Percentiles rank a stretch among this genome's conserved stretches.
Evolutionary conservation across 2,113 vertebrate species (phyloP).

Genomic region (Gobiocypris rarus): DNA sequence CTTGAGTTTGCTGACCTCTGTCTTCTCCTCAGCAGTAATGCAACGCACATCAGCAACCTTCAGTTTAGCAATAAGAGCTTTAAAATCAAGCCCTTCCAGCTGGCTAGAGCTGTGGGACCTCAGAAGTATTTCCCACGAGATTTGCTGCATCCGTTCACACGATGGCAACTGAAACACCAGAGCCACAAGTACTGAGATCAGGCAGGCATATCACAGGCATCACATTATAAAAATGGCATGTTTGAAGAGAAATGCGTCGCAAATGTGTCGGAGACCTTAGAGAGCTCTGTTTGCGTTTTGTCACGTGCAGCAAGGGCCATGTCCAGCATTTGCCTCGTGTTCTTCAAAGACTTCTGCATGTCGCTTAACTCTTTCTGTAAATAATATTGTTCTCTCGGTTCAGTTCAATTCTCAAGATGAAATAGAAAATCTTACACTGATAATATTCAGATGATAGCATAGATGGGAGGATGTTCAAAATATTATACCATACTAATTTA

Average conservation of each 20-base stretch:
- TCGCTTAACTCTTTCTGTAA: conserved; percentile 61
- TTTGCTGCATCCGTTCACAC: conserved; percentile 45
- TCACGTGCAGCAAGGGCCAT: conserved; percentile 25
- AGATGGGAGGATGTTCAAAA: not conserved
- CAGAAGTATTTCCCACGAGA: conserved; percentile 46
- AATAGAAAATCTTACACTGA: not conserved
- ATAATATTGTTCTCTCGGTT: not conserved
- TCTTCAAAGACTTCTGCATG: conserved; percentile 47
- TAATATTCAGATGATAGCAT: not conserved
- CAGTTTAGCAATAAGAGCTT: conserved; percentile 58
- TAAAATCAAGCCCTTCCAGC: not conserved
- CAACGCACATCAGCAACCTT: conserved; percentile 36
- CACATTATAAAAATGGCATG: not conserved
- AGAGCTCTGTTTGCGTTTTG: conserved; percentile 47
- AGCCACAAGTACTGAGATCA: not conserved
- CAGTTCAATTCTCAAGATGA: not conserved
- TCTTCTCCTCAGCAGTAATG: conserved; percentile 34
- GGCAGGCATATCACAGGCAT: not conserved
- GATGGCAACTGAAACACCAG: conserved; percentile 55
- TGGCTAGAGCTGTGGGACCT: not conserved
- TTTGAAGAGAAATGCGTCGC: not conserved
- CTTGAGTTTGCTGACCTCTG: conserved; percentile 19
- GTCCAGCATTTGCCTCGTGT: conserved; percentile 47
- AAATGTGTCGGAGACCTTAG: conserved; percentile 55
- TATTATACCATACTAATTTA: not conserved